These are phyloP conservation scores for Limenitis arthemis DNA, from an alignment of 2,888 invertebrate genomes.

Conservation along the genomic window DNA sequence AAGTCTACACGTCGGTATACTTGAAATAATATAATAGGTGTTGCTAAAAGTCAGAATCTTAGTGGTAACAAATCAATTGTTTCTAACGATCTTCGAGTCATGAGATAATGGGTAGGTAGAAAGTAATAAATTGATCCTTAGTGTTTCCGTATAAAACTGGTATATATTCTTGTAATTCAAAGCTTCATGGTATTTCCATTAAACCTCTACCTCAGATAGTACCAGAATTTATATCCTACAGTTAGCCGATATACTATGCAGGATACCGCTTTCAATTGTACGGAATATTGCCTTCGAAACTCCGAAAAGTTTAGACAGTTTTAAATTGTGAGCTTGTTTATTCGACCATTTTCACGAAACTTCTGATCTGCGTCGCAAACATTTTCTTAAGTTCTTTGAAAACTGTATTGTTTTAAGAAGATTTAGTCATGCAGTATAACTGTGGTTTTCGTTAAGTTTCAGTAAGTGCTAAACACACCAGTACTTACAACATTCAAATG, in stretches of 20 bases:
- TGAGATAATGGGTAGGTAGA: too few relatives aligned
- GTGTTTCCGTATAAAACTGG: too few relatives aligned
- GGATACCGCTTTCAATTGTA: conserved; percentile 9
- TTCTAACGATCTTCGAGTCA: too few relatives aligned
- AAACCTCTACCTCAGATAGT: background rate
- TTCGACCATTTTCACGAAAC: conserved; percentile 14
- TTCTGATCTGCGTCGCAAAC: conserved; percentile 7
- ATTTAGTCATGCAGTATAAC: background rate
- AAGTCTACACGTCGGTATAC: too few relatives aligned
- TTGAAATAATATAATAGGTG: too few relatives aligned
- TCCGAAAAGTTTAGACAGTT: conserved; percentile 14
- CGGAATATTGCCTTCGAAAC: conserved; percentile 9
- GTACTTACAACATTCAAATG: too few relatives aligned
- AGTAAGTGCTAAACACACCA: too few relatives aligned
- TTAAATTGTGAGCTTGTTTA: conserved; percentile 22
- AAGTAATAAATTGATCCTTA: too few relatives aligned
- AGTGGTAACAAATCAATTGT: too few relatives aligned
- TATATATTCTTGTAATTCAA: background rate
- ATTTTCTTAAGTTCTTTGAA: conserved; percentile 1
- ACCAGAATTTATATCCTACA: conserved; percentile 7
- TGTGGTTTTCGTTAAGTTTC: background rate
- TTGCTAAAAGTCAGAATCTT: too few relatives aligned
- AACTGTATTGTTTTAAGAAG: conserved; percentile 3
- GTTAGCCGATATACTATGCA: conserved; percentile 7
- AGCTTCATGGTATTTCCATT: background rate